Conservation (phyloP, 2,113 vertebrate species). For the Paramormyrops kingsleyae region DNA sequence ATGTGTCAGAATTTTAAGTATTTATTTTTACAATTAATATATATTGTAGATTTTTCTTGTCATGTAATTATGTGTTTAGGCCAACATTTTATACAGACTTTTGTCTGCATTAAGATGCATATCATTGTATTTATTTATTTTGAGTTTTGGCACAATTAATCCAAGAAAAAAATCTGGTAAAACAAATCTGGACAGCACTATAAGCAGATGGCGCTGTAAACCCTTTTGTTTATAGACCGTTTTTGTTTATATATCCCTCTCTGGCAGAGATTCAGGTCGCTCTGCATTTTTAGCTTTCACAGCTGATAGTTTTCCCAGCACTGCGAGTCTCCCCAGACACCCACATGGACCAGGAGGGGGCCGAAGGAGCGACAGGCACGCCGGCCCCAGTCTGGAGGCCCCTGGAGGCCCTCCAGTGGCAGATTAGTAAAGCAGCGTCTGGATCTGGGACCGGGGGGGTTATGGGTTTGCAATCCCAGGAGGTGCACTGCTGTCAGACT, state of each 20-base stretch:
- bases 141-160: neutral
- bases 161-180: neutral
- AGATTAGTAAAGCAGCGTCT: neutral
- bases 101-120: neutral
- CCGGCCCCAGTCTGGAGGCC: neutral
- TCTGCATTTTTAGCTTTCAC: neutral
- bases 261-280: neutral
- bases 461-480: neutral
- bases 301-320: slow-evolving; percentile 6
- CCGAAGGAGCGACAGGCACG: neutral
- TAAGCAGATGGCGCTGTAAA: neutral
- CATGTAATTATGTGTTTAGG: neutral
- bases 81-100: neutral
- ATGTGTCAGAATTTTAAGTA: neutral
- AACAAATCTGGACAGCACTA: neutral
- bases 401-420: neutral
- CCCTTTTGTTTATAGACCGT: slow-evolving; percentile 2
- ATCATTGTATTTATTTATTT: slow-evolving; percentile 1
- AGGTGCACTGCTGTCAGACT: neutral
- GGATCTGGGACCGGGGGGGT: neutral
- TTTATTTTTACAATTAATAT: neutral
- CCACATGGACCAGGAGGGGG: neutral
- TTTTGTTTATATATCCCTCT: neutral
- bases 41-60: neutral
- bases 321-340: neutral